Conservation (phyloP, 2,888 invertebrate species). For the Cremastinae sp. region DNA sequence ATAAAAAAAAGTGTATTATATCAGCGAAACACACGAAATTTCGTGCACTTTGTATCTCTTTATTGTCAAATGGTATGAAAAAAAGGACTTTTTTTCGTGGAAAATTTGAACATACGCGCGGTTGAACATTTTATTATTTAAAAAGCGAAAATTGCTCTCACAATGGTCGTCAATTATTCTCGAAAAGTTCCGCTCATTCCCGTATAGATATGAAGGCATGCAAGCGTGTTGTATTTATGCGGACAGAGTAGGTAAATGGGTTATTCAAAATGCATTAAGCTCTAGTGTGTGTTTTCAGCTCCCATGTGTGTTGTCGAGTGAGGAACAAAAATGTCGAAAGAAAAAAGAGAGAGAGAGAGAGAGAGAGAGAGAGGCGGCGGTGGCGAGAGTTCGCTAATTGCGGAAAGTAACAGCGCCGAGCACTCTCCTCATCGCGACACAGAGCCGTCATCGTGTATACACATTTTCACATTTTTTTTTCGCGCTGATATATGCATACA, state of each 20-base stretch:
- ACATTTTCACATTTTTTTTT: no score
- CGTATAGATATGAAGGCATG: not conserved
- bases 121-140: no score
- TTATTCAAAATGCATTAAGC: conserved; percentile 43
- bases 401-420: conserved; percentile 29
- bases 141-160: not conserved
- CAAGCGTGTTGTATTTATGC: not conserved
- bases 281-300: conserved; percentile 20
- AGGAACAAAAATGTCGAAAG: conserved; percentile 16
- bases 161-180: not conserved
- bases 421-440: conserved; percentile 19
- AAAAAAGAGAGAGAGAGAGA: not conserved
- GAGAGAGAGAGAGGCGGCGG: not conserved
- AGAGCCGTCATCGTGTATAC: conserved; percentile 19
- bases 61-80: no score
- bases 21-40: no score
- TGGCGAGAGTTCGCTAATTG: conserved; percentile 33
- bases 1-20: no score
- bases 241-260: conserved; percentile 13
- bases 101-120: no score
- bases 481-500: not conserved
- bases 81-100: no score
- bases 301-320: not conserved
- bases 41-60: no score
- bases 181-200: not conserved